Evolutionary conservation across 2,113 vertebrate species (phyloP).

Genomic region (Aspiorhynchus laticeps): DNA sequence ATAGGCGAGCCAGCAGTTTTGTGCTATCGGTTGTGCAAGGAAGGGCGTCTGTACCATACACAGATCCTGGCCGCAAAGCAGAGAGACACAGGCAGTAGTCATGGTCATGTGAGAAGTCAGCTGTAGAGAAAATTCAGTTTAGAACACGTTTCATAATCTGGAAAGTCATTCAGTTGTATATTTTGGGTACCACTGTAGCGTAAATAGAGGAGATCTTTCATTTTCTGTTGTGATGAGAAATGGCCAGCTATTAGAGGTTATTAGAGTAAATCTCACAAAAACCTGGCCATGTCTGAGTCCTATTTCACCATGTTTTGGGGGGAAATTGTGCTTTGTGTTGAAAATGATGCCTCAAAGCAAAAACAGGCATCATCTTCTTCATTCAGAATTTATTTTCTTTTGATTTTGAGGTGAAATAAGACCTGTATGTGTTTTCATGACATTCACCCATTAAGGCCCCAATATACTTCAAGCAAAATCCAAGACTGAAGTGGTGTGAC

Average conservation of each 20-base stretch:
- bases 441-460: neutral
- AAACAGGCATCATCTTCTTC: neutral
- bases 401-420: neutral
- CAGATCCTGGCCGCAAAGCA: slow-evolving; percentile 73
- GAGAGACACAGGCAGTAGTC: slow-evolving; percentile 78
- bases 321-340: neutral
- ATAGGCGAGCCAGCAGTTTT: slow-evolving; percentile 39
- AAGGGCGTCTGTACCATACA: slow-evolving; percentile 75
- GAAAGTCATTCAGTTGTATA: slow-evolving; percentile 26
- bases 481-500: neutral
- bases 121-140: slow-evolving; percentile 81
- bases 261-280: slow-evolving; percentile 1
- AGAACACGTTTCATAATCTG: slow-evolving; percentile 64
- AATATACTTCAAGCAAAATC: slow-evolving; percentile 11
- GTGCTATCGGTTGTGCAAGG: slow-evolving; percentile 38
- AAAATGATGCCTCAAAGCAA: neutral
- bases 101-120: slow-evolving; percentile 78
- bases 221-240: slow-evolving; percentile 17
- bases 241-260: neutral
- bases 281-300: neutral
- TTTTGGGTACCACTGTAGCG: slow-evolving; percentile 15
- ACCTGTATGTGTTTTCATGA: neutral
- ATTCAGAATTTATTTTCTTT: neutral
- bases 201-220: neutral
- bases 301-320: neutral